phyloP scores from a whole-genome alignment of 2,797 vertebrate species.

The Alfaro cultratus region DNA sequence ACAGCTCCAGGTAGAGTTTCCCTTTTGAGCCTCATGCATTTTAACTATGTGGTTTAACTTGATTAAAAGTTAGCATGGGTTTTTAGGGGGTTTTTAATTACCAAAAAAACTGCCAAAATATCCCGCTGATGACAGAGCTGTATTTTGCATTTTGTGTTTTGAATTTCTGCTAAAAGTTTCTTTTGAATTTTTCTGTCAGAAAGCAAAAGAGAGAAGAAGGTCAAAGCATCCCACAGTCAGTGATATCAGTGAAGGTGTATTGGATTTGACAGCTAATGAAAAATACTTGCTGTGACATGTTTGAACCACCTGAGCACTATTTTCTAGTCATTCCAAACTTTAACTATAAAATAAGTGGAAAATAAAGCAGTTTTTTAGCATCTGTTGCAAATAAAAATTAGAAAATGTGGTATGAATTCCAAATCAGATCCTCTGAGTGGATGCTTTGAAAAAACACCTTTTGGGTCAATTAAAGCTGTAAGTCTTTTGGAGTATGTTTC shows the following conservation, averaged over 20 bases:
- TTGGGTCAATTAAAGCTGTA: neutral
- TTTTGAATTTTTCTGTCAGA: conserved; percentile 55
- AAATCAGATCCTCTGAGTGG: neutral
- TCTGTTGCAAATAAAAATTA: neutral
- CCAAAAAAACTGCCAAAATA: conserved; percentile 22
- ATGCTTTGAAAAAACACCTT: neutral
- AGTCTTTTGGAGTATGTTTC: neutral
- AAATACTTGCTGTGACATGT: conserved; percentile 40
- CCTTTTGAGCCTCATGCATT: conserved; percentile 16
- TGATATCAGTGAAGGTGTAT: conserved; percentile 29
- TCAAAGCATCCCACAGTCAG: conserved; percentile 31
- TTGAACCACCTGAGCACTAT: neutral
- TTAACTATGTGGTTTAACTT: conserved; percentile 29
- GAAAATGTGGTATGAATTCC: neutral
- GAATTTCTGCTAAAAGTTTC: conserved; percentile 58
- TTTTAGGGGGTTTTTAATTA: conserved; percentile 33
- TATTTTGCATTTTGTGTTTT: conserved; percentile 37
- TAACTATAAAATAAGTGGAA: neutral
- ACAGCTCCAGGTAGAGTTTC: conserved; percentile 84
- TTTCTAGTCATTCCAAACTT: neutral
- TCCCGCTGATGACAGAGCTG: conserved; percentile 28
- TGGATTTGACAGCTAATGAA: conserved; percentile 36
- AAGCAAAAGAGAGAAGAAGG: conserved; percentile 49
- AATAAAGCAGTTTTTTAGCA: neutral
- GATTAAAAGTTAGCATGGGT: conserved; percentile 33